These are phyloP conservation scores for Papilio glaucus DNA, from an alignment of 1,140 invertebrate species.

Conservation along the genomic window DNA sequence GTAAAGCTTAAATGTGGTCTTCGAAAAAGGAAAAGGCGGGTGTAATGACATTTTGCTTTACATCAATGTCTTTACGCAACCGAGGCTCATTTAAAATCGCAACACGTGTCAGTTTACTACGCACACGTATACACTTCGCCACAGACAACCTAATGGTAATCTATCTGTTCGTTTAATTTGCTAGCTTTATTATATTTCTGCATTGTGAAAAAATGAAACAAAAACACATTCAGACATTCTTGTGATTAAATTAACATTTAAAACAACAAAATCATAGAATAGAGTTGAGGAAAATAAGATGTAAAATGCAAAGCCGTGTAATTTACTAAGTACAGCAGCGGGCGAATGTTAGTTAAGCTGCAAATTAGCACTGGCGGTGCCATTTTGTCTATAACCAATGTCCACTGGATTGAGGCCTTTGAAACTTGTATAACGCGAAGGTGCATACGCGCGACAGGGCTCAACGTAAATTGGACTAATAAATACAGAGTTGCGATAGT, in stretches of 20 bases:
- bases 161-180: not conserved
- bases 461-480: slow-evolving; percentile 37
- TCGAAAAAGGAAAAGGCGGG: slow-evolving; percentile 29
- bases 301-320: slow-evolving; percentile 7
- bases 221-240: not conserved
- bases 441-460: slow-evolving; percentile 28
- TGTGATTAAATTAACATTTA: not conserved
- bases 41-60: slow-evolving; percentile 35
- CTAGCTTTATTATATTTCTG: not conserved
- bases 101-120: slow-evolving; percentile 21
- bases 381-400: slow-evolving; percentile 46
- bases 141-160: not conserved
- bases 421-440: slow-evolving; percentile 35
- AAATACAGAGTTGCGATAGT: slow-evolving; percentile 37
- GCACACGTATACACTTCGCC: slow-evolving; percentile 17
- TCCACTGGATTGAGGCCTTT: slow-evolving; percentile 40
- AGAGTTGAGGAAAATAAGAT: slow-evolving; percentile 10
- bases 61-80: slow-evolving; percentile 35
- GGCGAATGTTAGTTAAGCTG: not conserved
- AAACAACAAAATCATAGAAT: not conserved
- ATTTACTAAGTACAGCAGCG: slow-evolving; percentile 19
- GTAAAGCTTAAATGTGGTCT: not conserved
- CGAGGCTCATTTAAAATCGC: slow-evolving; percentile 37
- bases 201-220: too few species aligned
- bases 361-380: slow-evolving; percentile 42